These are phyloP conservation scores for Chionodraco myersi DNA, from an alignment of 2,113 vertebrate species.

Conservation along the genomic window DNA sequence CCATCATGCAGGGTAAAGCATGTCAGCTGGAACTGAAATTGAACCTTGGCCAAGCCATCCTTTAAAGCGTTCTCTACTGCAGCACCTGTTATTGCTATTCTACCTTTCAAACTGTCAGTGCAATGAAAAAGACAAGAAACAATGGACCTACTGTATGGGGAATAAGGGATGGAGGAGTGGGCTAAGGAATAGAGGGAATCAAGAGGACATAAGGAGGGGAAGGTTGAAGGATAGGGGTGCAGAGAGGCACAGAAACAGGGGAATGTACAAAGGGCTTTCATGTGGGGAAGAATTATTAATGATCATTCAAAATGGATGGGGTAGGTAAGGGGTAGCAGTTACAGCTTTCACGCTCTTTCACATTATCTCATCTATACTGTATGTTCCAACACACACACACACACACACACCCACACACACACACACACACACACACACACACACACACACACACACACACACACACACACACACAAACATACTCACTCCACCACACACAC, in stretches of 20 bases:
- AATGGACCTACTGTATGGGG: neutral
- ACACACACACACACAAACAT: constrained; percentile 4
- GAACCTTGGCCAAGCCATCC: constrained; percentile 3
- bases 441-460: constrained; percentile 6
- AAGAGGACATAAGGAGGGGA: neutral
- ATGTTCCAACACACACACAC: neutral
- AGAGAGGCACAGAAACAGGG: neutral
- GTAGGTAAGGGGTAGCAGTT: constrained; percentile 4
- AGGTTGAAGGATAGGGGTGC: neutral
- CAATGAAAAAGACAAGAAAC: constrained; percentile 14
- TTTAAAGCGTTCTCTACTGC: constrained; percentile 2
- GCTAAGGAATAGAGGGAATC: constrained; percentile 11
- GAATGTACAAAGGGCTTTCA: constrained; percentile 17
- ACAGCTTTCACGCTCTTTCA: neutral
- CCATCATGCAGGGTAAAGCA: constrained; percentile 16
- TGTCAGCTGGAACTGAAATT: constrained; percentile 9
- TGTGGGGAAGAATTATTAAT: constrained; percentile 28
- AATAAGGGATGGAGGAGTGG: constrained; percentile 10
- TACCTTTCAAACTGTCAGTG: constrained; percentile 26
- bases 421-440: neutral
- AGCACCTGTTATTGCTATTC: neutral
- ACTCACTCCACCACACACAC: too few relatives aligned
- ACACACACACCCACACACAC: constrained; percentile 4
- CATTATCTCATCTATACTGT: neutral
- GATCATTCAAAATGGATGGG: constrained; percentile 36